These are phyloP conservation scores for Phocides pigmalion DNA, from an alignment of 1,140 invertebrate genomes.

Conservation along the genomic window DNA sequence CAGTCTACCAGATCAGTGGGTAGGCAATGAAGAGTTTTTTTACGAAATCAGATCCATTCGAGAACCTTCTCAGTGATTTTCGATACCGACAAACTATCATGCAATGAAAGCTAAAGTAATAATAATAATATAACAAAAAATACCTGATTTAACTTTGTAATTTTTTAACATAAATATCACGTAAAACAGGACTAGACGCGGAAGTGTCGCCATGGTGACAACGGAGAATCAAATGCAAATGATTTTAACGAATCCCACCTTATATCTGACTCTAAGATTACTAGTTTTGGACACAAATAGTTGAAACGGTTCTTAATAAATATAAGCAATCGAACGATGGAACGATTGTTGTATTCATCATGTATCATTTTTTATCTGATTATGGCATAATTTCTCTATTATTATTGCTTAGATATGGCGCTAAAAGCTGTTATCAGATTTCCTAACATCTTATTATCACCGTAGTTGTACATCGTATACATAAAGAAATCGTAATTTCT, in stretches of 20 bases:
- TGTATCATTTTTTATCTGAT: too few relatives aligned
- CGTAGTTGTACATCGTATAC: too few relatives aligned
- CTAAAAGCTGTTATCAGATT: too few relatives aligned
- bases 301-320: constrained; percentile 55
- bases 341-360: too few relatives aligned
- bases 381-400: constrained; percentile 45
- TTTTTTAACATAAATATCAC: constrained; percentile 7
- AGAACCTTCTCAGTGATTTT: too few relatives aligned
- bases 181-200: not conserved
- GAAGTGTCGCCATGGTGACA: constrained; percentile 39
- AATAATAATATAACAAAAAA: constrained; percentile 1
- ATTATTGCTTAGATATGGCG: constrained; percentile 28
- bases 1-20: too few relatives aligned
- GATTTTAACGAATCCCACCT: constrained; percentile 41
- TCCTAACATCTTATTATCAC: too few relatives aligned
- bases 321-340: constrained; percentile 42
- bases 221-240: constrained; percentile 46
- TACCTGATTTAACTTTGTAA: constrained; percentile 18
- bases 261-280: constrained; percentile 55
- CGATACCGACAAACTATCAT: too few relatives aligned
- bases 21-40: too few relatives aligned
- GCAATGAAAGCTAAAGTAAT: not conserved
- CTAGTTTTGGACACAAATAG: constrained; percentile 47
- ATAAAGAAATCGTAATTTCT: not conserved
- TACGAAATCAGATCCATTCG: too few relatives aligned